Evolutionary conservation across 2,888 invertebrate species (phyloP).

Genomic region (Himalopsyche japonica): DNA sequence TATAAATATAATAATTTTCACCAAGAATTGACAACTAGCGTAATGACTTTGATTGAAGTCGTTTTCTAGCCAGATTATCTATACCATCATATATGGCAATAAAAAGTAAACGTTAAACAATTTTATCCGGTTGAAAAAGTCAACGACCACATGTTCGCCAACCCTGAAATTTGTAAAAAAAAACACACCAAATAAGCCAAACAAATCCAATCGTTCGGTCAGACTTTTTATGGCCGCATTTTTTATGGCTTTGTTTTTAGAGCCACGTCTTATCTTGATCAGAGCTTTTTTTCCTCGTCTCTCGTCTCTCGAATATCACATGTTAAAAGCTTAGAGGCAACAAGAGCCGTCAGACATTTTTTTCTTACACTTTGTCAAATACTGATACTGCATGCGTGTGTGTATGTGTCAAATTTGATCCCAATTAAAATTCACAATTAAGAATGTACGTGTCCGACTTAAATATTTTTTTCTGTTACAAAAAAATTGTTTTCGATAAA

Average conservation of each 20-base stretch:
- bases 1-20: no score
- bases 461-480: no score
- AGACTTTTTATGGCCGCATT: conserved; percentile 32
- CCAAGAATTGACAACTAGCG: no score
- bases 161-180: not conserved
- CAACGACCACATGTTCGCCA: not conserved
- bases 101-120: no score
- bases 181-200: conserved; percentile 36
- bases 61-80: no score
- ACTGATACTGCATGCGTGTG: not conserved
- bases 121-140: no score
- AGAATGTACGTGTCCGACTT: not conserved
- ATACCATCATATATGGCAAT: no score
- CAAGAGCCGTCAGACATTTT: not conserved
- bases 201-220: conserved; percentile 30
- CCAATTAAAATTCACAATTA: not conserved
- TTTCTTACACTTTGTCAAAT: not conserved
- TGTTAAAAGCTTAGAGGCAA: not conserved
- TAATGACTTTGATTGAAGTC: no score
- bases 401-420: not conserved
- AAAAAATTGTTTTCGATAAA: no score
- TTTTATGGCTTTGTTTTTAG: conserved; percentile 28
- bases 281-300: conserved; percentile 21
- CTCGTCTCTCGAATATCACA: not conserved
- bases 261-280: conserved; percentile 38